Conservation (phyloP, 2,797 vertebrate species). For the Rhynchonycteris naso region DNA sequence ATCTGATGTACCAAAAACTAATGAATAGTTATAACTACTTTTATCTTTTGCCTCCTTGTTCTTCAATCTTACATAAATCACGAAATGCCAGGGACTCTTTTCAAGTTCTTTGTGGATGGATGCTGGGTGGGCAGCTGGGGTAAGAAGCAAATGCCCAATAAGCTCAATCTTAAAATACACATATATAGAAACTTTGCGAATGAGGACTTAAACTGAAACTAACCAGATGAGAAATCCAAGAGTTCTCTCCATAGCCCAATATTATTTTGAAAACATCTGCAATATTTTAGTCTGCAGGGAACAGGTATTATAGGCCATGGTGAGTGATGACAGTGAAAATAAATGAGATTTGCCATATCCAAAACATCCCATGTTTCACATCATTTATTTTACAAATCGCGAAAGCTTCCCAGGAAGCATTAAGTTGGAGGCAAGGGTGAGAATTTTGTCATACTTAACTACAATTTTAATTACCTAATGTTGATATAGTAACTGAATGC, state of each 20-base stretch:
- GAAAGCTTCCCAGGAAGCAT: constrained; percentile 78
- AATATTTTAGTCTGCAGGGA: constrained; percentile 81
- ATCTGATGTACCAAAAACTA: constrained; percentile 85
- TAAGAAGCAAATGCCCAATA: constrained; percentile 66
- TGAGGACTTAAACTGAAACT: constrained; percentile 80
- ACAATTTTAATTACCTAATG: constrained; percentile 82
- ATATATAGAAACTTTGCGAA: constrained; percentile 76
- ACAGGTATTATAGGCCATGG: constrained; percentile 80
- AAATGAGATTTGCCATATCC: constrained; percentile 84
- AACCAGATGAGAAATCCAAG: constrained; percentile 77
- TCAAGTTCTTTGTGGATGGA: constrained; percentile 66
- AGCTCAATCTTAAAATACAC: constrained; percentile 78
- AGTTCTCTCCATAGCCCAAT: constrained; percentile 73
- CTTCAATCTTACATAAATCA: constrained; percentile 73
- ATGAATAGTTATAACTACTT: constrained; percentile 86
- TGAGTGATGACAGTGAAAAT: constrained; percentile 85
- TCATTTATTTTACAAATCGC: constrained; percentile 81
- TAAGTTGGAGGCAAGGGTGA: constrained; percentile 72
- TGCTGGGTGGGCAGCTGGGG: constrained; percentile 76
- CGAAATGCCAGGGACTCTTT: constrained; percentile 64
- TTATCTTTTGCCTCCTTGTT: constrained; percentile 81
- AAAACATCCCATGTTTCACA: constrained; percentile 83
- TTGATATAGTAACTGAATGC: constrained; percentile 41
- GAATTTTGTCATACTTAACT: constrained; percentile 71
- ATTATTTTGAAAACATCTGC: constrained; percentile 86